Conservation (phyloP, 1,140 invertebrate species). For the Muscidifurax raptorellus region DNA sequence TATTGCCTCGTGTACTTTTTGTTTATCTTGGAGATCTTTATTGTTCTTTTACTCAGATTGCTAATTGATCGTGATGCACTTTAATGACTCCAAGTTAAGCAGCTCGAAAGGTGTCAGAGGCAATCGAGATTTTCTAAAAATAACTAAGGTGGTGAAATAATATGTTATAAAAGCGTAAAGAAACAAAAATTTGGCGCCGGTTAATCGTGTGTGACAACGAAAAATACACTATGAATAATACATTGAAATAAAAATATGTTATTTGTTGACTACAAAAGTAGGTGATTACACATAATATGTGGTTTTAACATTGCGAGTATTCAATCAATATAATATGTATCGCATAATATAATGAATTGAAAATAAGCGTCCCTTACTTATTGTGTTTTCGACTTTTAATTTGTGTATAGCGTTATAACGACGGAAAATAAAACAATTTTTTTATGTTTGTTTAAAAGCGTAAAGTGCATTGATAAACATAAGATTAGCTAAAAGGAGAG, state of each 20-base stretch:
- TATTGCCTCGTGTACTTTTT: slow-evolving; percentile 16
- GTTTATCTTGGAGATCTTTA: slow-evolving; percentile 36
- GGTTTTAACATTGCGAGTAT: background rate
- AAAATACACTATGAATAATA: background rate
- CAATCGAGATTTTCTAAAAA: slow-evolving; percentile 42
- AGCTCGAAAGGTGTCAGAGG: slow-evolving; percentile 53
- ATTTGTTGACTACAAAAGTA: background rate
- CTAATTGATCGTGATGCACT: slow-evolving; percentile 23
- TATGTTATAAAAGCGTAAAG: slow-evolving; percentile 49
- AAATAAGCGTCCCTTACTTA: slow-evolving; percentile 29
- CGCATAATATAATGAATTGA: background rate
- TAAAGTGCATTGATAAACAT: slow-evolving; percentile 49
- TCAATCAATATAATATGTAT: background rate
- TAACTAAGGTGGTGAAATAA: slow-evolving; percentile 44
- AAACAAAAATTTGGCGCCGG: slow-evolving; percentile 51
- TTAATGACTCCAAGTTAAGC: slow-evolving; percentile 17
- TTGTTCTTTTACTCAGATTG: background rate
- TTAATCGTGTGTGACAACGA: slow-evolving; percentile 12
- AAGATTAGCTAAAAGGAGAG: slow-evolving; percentile 49
- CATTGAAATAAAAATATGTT: slow-evolving; percentile 16
- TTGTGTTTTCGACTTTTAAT: slow-evolving; percentile 36
- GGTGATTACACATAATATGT: background rate
- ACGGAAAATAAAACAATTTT: slow-evolving; percentile 33
- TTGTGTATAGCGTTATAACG: slow-evolving; percentile 24
- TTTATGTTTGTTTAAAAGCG: slow-evolving; percentile 38